Evolutionary conservation across 2,888 invertebrate genomes (phyloP).

Genomic region (Chirona hameri): DNA sequence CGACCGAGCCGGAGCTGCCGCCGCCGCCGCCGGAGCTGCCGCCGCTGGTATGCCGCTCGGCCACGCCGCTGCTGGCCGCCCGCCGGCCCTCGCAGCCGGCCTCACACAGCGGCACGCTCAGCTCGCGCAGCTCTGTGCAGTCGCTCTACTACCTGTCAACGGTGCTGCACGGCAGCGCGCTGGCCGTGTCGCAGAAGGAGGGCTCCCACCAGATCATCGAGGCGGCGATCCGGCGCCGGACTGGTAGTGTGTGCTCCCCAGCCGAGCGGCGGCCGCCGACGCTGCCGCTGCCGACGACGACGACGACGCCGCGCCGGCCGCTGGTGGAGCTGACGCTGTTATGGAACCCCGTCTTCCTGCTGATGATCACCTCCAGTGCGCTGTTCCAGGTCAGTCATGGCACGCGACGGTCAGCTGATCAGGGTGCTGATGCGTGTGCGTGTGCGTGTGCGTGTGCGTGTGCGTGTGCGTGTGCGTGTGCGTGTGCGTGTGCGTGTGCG

Average conservation of each 20-base stretch:
- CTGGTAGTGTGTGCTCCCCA: background rate
- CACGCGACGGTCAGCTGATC: no score
- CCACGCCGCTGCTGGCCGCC: background rate
- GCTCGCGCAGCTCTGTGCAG: slow-evolving; percentile 71
- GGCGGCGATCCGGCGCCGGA: slow-evolving; percentile 2
- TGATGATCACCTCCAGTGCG: slow-evolving; percentile 45
- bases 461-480: no score
- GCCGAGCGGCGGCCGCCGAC: background rate
- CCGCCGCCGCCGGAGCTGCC: background rate
- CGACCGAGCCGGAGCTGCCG: background rate
- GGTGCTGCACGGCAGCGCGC: slow-evolving; percentile 77
- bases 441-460: no score
- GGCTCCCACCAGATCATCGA: slow-evolving; percentile 13
- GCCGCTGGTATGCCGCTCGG: background rate
- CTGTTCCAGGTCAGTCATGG: slow-evolving; percentile 34
- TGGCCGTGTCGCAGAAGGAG: slow-evolving; percentile 67
- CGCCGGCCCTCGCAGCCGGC: background rate
- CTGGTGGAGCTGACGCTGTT: slow-evolving; percentile 13
- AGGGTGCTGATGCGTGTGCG: no score
- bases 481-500: no score
- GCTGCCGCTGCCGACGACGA: background rate
- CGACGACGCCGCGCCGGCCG: background rate
- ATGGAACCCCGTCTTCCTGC: slow-evolving; percentile 59
- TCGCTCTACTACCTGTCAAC: slow-evolving; percentile 81
- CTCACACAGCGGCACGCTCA: slow-evolving; percentile 45